Evolutionary conservation across 2,888 invertebrate species (phyloP), one percentile per base, ranked within the genome.

Genomic region (Drosophila maculinotata): DNA sequence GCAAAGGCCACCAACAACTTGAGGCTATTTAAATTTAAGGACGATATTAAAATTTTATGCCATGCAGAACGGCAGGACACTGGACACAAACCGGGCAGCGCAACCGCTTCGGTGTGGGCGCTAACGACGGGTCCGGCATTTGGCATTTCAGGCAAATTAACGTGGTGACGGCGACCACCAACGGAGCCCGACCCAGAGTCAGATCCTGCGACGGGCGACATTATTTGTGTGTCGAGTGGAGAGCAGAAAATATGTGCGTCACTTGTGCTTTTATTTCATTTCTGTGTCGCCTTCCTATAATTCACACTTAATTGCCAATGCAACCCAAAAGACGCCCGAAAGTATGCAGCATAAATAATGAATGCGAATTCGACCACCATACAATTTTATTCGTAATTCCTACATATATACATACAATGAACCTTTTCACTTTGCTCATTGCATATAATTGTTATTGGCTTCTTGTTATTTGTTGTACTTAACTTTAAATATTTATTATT

Each of bases 11-110:
- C 53, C 62, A 49, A 72, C 76, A 67, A 67, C 76, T 77, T 71
- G 58, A 72, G 79, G 82, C 85, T 71, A 76, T 80, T 86, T 77
- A 83, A 83, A 76, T 68, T 80, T 80, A 77, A 77, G 80, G 60
- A 52, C 74, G 59, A 62, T 67, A 83, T 86, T 86, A 83, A 86
- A 80, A 74, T 83, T 86, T 48, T 67, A 83, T 74, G 75, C 45
- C 58, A 56, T 28, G 45, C 47, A 36, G 45, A 59, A 39, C 62
- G 39, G 31, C 73, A 65, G 63, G 52, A 56, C 83, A 56, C 35
- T 45, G 77, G 74, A 57, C 68, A 76, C 47, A 30, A 49, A 30
- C 12, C 44, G 10, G 28, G 8, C 26, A 41, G 15, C 12, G 60
- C 42, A 42, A 33, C 53, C 31, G 45, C 36, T 15, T 44, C 20